These are phyloP conservation scores for Lamproptera curius DNA, from an alignment of 2,888 invertebrate genomes.

Conservation along the genomic window DNA sequence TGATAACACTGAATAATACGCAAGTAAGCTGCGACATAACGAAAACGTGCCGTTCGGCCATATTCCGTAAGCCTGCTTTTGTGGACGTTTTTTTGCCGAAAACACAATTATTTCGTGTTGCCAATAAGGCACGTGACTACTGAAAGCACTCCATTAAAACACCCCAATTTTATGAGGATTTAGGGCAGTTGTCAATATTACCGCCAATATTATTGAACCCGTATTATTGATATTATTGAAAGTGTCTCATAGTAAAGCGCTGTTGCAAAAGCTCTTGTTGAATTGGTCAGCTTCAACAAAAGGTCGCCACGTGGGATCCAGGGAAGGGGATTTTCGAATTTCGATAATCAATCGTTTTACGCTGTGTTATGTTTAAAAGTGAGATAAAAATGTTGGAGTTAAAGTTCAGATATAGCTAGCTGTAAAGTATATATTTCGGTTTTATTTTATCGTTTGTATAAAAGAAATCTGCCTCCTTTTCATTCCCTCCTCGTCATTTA, in stretches of 20 bases:
- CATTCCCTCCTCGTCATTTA: too few relatives aligned
- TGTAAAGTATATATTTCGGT: too few relatives aligned
- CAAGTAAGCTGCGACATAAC: not conserved
- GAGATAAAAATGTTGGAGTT: too few relatives aligned
- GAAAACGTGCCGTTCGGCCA: not conserved
- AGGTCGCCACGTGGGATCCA: constrained; percentile 9
- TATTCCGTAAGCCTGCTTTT: not conserved
- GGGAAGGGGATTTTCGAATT: not conserved
- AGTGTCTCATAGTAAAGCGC: not conserved
- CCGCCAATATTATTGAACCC: constrained; percentile 38
- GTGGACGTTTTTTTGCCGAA: not conserved
- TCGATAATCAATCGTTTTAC: not conserved
- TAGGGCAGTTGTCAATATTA: constrained; percentile 50
- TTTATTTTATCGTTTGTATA: too few relatives aligned
- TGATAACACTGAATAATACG: not conserved
- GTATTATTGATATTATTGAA: constrained; percentile 7
- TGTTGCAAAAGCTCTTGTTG: not conserved
- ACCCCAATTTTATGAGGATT: constrained; percentile 44
- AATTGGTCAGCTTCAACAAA: constrained; percentile 11
- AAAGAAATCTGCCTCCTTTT: too few relatives aligned
- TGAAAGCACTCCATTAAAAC: constrained; percentile 51
- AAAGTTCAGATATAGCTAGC: too few relatives aligned
- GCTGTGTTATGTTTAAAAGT: too few relatives aligned
- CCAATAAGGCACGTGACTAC: constrained; percentile 49
- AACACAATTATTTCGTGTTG: constrained; percentile 27